Percentiles rank a stretch among this genome's conserved stretches.
Evolutionary conservation across 1,140 invertebrate species (phyloP).

Genomic region (Trypoxylus dichotomus): DNA sequence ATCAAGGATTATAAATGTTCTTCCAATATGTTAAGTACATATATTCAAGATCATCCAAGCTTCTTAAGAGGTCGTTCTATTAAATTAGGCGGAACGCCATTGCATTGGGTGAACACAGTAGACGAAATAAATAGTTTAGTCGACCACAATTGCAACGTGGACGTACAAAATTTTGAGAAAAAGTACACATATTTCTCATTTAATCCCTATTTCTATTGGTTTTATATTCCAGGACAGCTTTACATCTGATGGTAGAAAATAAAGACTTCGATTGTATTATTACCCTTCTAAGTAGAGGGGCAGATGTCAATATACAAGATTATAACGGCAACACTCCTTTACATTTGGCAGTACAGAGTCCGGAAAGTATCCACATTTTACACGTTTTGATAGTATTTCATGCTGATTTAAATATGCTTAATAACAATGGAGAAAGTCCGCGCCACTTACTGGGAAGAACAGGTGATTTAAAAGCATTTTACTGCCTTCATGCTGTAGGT

Average conservation of each 20-base stretch:
- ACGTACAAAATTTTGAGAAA: conserved; percentile 80
- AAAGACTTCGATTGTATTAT: conserved; percentile 78
- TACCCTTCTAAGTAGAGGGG: conserved; percentile 75
- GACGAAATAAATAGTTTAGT: conserved; percentile 80
- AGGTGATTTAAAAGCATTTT: conserved; percentile 73
- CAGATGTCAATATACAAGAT: conserved; percentile 66
- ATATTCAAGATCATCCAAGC: conserved; percentile 67
- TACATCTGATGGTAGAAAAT: conserved; percentile 82
- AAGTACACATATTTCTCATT: conserved; percentile 29
- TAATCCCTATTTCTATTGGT: not conserved
- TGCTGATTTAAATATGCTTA: conserved; percentile 77
- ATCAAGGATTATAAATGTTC: conserved; percentile 21
- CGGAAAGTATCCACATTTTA: conserved; percentile 63
- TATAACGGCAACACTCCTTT: conserved; percentile 78
- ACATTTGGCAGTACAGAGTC: conserved; percentile 72
- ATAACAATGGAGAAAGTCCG: conserved; percentile 73
- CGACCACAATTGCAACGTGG: conserved; percentile 80
- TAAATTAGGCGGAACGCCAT: conserved; percentile 86
- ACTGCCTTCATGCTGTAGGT: conserved; percentile 83
- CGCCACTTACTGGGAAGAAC: conserved; percentile 73
- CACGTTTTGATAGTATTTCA: conserved; percentile 89
- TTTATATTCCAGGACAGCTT: conserved; percentile 63
- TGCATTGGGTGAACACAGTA: conserved; percentile 88
- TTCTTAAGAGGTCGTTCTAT: conserved; percentile 77
- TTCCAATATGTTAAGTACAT: conserved; percentile 66